phyloP scores from a whole-genome alignment of 2,888 invertebrate genomes.

The Amaurobius ferox region DNA sequence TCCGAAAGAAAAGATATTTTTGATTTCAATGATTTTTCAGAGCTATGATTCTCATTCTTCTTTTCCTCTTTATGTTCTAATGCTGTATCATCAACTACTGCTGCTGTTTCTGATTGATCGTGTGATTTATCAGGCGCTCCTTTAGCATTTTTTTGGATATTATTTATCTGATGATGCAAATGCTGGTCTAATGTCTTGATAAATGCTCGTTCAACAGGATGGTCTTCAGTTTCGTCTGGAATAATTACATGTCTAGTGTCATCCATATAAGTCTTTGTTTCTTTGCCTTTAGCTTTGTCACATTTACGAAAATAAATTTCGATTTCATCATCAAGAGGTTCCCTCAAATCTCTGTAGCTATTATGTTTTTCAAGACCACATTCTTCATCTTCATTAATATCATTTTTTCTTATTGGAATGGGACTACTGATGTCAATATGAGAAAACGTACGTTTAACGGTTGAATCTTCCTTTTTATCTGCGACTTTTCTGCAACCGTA shows the following conservation, averaged over 20 bases:
- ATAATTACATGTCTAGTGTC: background rate
- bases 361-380: conserved; percentile 15
- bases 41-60: background rate
- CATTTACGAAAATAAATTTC: conserved; percentile 32
- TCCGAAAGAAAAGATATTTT: conserved; percentile 31
- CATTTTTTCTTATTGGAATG: background rate
- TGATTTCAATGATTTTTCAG: background rate
- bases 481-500: background rate
- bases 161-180: background rate
- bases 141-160: too few species aligned
- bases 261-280: background rate
- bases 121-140: background rate
- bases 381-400: background rate
- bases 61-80: background rate
- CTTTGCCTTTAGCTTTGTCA: background rate
- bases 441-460: background rate
- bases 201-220: too few species aligned
- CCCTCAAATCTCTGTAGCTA: conserved; percentile 58
- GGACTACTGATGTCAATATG: conserved; percentile 32
- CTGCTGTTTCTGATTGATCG: background rate
- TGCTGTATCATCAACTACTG: background rate
- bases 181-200: background rate
- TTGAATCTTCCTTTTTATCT: background rate
- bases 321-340: conserved; percentile 61
- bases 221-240: background rate